Conservation (phyloP, 2,797 vertebrate genomes). For the Chrosomus eos region DNA sequence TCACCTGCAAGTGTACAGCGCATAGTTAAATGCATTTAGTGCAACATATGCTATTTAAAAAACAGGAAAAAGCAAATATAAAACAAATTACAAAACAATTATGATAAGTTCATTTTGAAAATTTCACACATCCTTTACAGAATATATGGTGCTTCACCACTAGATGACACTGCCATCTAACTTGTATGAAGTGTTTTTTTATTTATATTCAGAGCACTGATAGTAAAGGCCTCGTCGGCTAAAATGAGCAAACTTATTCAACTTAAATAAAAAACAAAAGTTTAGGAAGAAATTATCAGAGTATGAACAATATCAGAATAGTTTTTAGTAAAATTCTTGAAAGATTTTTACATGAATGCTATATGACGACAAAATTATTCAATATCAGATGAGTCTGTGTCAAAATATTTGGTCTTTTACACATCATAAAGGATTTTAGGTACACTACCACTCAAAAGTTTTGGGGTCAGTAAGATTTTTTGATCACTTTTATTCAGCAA, state of each 20-base stretch:
- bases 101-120: not conserved
- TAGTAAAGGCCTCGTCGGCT: not conserved
- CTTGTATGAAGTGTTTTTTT: not conserved
- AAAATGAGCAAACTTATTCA: not conserved
- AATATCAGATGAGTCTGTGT: not conserved
- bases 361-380: not conserved
- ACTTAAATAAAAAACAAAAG: not conserved
- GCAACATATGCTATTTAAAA: not conserved
- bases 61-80: not conserved
- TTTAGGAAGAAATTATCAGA: not conserved
- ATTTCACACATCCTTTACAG: not conserved
- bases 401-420: not conserved
- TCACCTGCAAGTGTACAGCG: constrained; percentile 78
- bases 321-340: not conserved
- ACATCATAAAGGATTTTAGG: not conserved
- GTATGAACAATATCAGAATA: not conserved
- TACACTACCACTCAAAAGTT: not conserved
- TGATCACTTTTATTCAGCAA: not conserved
- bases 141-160: constrained; percentile 23
- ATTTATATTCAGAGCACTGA: not conserved
- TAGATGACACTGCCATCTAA: constrained; percentile 45
- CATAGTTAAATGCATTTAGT: not conserved
- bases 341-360: not conserved
- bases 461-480: not conserved
- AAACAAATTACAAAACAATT: not conserved